These are phyloP conservation scores for Petrosia ficiformis DNA, from an alignment of 37 sponge, comb jelly and placozoan species.

Conservation along the genomic window DNA sequence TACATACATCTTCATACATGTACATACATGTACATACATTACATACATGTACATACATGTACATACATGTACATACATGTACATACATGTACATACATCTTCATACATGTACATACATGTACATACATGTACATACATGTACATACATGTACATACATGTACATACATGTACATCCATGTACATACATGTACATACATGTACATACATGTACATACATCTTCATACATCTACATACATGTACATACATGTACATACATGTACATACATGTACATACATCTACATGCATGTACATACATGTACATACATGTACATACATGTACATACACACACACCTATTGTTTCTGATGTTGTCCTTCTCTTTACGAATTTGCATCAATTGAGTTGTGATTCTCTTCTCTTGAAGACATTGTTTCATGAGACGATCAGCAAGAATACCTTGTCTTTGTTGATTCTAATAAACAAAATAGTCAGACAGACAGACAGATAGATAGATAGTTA, in stretches of 20 bases:
- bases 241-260: not conserved
- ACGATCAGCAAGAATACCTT: conserved; percentile 81
- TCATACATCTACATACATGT: not conserved
- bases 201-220: not conserved
- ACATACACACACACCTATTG: conserved; percentile 42
- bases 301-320: conserved; percentile 22
- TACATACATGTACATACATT: conserved; percentile 33
- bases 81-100: not conserved
- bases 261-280: not conserved
- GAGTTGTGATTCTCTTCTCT: conserved; percentile 88
- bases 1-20: not conserved
- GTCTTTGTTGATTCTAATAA: conserved; percentile 43
- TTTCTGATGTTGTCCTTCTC: conserved; percentile 84
- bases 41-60: not conserved
- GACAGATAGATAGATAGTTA: conserved; percentile 29
- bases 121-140: conserved; percentile 2
- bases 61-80: not conserved
- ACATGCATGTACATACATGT: not conserved
- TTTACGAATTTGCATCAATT: conserved; percentile 88
- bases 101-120: not conserved
- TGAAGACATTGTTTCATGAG: conserved; percentile 91
- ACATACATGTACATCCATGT: not conserved
- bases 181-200: not conserved
- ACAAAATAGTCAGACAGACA: conserved; percentile 26
- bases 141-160: not conserved